Percentiles rank a stretch among this genome's conserved stretches.
Conservation (phyloP, 1,140 invertebrate species). For the Drosophila persimilis region DNA sequence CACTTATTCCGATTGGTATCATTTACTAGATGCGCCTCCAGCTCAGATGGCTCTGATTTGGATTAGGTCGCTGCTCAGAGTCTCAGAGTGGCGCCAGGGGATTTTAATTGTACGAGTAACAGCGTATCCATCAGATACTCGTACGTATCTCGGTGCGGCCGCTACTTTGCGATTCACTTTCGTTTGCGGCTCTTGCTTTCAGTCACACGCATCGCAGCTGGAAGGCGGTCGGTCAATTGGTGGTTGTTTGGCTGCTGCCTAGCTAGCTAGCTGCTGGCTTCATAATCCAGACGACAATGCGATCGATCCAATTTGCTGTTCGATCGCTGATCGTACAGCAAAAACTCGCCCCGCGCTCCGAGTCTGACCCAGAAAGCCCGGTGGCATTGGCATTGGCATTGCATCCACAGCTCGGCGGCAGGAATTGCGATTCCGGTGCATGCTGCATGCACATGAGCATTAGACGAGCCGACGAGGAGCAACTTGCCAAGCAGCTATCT, state of each 20-base stretch:
- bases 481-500: constrained; percentile 12
- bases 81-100: constrained; percentile 55
- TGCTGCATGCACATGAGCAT: constrained; percentile 50
- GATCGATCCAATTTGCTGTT: constrained; percentile 58
- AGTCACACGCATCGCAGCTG: constrained; percentile 59
- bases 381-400: constrained; percentile 38
- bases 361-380: constrained; percentile 69
- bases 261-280: constrained; percentile 13
- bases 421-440: constrained; percentile 74
- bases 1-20: constrained; percentile 80
- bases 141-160: background rate
- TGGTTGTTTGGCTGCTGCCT: constrained; percentile 11
- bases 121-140: constrained; percentile 16
- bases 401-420: constrained; percentile 29
- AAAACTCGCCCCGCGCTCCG: constrained; percentile 36
- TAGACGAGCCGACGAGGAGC: constrained; percentile 42
- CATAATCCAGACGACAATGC: constrained; percentile 58
- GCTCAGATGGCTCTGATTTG: constrained; percentile 5
- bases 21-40: constrained; percentile 52
- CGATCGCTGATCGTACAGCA: constrained; percentile 33
- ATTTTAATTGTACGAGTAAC: constrained; percentile 15
- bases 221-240: constrained; percentile 45
- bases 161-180: constrained; percentile 64
- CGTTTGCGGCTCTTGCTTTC: constrained; percentile 69
- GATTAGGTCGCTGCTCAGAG: constrained; percentile 5